These are phyloP conservation scores for Actinia equina DNA, from an alignment of 64 coral and sea anemone genomes.

Conservation along the genomic window DNA sequence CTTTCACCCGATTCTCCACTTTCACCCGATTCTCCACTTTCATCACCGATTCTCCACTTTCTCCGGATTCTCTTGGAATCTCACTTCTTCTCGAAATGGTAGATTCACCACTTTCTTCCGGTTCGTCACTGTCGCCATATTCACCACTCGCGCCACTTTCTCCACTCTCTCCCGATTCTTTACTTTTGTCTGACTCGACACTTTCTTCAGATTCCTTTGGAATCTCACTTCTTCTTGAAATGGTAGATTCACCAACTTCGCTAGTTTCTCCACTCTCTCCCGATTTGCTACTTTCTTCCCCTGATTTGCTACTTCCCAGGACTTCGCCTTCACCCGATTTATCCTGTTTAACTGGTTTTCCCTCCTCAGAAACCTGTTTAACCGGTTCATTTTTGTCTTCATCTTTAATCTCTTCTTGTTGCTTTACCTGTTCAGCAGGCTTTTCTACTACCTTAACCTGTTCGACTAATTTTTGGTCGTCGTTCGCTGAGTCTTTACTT, in stretches of 20 bases:
- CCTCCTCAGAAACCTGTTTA: not conserved
- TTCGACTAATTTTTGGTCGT: not conserved
- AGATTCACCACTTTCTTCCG: slow-evolving; percentile 9
- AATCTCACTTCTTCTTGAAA: not conserved
- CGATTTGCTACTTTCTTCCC: not conserved
- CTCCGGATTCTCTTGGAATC: slow-evolving; percentile 20
- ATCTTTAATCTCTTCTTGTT: not conserved
- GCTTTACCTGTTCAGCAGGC: not conserved
- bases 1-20: not conserved
- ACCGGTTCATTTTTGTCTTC: not conserved
- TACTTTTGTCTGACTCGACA: slow-evolving; percentile 27
- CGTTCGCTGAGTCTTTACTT: not conserved
- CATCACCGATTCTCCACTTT: slow-evolving; percentile 1
- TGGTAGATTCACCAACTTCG: slow-evolving; percentile 3
- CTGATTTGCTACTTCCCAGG: not conserved
- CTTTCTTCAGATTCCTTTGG: slow-evolving; percentile 28
- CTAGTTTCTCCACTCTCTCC: slow-evolving; percentile 14
- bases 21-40: not conserved
- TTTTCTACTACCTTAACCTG: not conserved
- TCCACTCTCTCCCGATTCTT: slow-evolving; percentile 26
- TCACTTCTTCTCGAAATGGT: slow-evolving; percentile 33
- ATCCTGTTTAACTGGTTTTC: not conserved
- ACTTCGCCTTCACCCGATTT: not conserved
- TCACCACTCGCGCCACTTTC: slow-evolving; percentile 33
- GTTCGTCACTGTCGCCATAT: slow-evolving; percentile 20